A percentile compares a stretch with the other conserved stretches of the same genome.
Conservation (phyloP, 1,140 invertebrate species). For the Lordiphosa clarofinis region DNA sequence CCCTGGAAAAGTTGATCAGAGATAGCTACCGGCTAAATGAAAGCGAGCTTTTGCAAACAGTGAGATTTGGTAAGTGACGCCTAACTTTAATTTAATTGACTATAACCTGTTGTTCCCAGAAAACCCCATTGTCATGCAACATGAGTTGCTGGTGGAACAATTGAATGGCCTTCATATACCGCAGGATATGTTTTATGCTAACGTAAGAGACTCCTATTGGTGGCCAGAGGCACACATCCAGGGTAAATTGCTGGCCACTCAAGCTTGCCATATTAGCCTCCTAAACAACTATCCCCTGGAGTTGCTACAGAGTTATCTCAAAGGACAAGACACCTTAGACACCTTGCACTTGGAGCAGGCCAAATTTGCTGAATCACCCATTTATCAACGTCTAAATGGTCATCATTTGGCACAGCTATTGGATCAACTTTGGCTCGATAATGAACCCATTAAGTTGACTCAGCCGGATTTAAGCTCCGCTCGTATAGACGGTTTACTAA, state of each 20-base stretch:
- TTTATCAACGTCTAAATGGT: conserved; percentile 49
- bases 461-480: conserved; percentile 33
- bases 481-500: conserved; percentile 56
- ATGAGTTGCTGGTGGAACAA: conserved; percentile 32
- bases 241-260: conserved; percentile 22
- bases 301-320: conserved; percentile 27
- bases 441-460: conserved; percentile 50
- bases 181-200: conserved; percentile 49
- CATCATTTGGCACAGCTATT: conserved; percentile 41
- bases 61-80: conserved; percentile 74
- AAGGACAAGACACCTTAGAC: neutral
- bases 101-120: conserved; percentile 23
- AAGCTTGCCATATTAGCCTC: conserved; percentile 33
- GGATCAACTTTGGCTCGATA: conserved; percentile 64
- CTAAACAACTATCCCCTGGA: conserved; percentile 42
- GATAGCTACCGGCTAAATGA: conserved; percentile 79
- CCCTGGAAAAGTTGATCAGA: conserved; percentile 61
- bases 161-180: conserved; percentile 61
- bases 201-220: conserved; percentile 11
- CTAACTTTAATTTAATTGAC: neutral
- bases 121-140: conserved; percentile 64
- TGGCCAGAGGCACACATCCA: conserved; percentile 19
- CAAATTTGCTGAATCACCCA: conserved; percentile 22
- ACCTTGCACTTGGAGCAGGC: conserved; percentile 56
- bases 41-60: conserved; percentile 59